Percentiles rank a stretch among this genome's conserved stretches.
Conservation (phyloP, 2,888 invertebrate species). For the Glyphotaelius pellucidus region DNA sequence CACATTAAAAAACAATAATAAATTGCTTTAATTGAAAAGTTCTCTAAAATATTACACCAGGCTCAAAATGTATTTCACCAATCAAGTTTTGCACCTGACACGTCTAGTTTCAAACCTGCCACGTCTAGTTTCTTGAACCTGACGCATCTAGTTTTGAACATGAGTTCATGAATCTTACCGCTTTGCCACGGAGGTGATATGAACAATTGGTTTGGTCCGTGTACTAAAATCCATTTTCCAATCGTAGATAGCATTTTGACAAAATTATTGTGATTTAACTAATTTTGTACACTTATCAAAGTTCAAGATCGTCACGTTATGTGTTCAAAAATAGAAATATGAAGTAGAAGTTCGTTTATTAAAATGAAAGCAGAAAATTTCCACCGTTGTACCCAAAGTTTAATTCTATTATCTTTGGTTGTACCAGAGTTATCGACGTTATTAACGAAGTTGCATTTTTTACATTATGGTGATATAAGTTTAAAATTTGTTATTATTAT, state of each 20-base stretch:
- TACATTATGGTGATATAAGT: too few relatives aligned
- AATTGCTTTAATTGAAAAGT: neutral
- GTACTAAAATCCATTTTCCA: neutral
- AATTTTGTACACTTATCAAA: neutral
- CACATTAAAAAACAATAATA: neutral
- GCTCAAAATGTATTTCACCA: neutral
- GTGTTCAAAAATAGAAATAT: neutral
- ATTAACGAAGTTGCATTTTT: too few relatives aligned
- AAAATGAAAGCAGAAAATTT: neutral
- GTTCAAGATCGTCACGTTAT: neutral
- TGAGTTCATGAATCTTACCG: neutral
- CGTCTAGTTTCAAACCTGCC: too few relatives aligned
- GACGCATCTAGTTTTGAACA: too few relatives aligned
- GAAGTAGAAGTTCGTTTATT: neutral
- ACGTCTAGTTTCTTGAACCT: too few relatives aligned
- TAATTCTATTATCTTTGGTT: too few relatives aligned
- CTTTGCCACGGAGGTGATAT: neutral
- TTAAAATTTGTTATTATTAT: too few relatives aligned
- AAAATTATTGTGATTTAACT: neutral
- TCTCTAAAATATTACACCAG: neutral
- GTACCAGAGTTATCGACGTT: too few relatives aligned
- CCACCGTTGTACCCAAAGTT: neutral
- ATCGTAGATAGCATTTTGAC: neutral
- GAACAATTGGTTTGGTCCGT: neutral
- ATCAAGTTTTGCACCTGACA: too few relatives aligned